Evolutionary conservation across 2,797 vertebrate genomes (phyloP).

Genomic region (Sarcoramphus papa): DNA sequence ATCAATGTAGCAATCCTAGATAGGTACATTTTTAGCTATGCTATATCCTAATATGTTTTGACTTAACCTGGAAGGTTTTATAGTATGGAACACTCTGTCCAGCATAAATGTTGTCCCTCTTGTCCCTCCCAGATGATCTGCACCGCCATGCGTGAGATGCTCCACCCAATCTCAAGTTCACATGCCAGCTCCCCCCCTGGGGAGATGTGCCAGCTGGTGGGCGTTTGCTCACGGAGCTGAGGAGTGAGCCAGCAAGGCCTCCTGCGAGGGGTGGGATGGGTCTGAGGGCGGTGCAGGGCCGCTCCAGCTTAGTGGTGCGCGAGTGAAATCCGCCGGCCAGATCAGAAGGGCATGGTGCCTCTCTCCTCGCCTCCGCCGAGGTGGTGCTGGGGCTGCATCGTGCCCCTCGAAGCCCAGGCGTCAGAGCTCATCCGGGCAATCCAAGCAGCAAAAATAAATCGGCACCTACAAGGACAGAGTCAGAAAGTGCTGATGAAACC

Average conservation of each 20-base stretch:
- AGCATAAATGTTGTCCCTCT: too few relatives aligned
- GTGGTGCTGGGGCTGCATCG: not conserved
- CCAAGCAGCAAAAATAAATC: not conserved
- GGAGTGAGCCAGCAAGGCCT: not conserved
- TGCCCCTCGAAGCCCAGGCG: not conserved
- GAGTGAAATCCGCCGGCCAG: not conserved
- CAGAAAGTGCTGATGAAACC: not conserved
- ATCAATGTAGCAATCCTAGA: not conserved
- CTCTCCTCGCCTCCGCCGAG: not conserved
- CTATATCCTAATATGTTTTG: not conserved
- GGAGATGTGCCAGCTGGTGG: not conserved
- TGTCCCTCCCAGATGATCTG: not conserved
- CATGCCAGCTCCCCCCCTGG: not conserved
- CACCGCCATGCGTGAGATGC: rapidly evolving
- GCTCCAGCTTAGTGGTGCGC: not conserved
- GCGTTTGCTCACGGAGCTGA: not conserved
- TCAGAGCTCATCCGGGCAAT: not conserved
- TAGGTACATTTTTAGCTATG: not conserved
- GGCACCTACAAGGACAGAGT: not conserved
- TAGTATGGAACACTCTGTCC: not conserved
- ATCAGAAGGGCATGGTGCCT: not conserved
- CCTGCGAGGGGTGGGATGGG: not conserved
- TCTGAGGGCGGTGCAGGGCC: not conserved
- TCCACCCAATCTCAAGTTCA: not conserved
- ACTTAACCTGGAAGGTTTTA: not conserved